Evolutionary conservation across 1,140 invertebrate species (phyloP), one percentile per base, ranked within the genome.

Genomic region (Amyelois transitella): DNA sequence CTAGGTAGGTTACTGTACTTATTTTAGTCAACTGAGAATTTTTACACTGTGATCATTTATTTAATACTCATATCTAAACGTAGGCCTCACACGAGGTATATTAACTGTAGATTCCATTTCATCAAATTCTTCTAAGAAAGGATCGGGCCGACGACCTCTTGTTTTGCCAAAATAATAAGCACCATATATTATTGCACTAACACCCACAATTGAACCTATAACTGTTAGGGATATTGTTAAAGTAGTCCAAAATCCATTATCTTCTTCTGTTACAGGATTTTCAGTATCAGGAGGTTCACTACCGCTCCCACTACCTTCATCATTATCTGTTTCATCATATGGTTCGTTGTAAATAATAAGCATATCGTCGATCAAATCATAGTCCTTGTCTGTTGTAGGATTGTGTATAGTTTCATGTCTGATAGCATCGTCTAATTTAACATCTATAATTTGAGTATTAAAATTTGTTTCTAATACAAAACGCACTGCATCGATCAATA

Each of bases 141-240:
- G 10, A 32, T 1, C 10, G 2, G n/a, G n/a, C n/a, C 12, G 25
- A 18, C 10, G n/a, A 28, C 58, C 50, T 50, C 38, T 62, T 0
- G 52, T 55, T 56, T 68, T 71, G 6, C 75, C 75, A 6, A 57
- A 60, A 14, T 70, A 55, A 56, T 75, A 77, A 0, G 68, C 62
- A 18, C 62, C 55, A 19, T 68, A 51, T 1, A 53, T 43, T 18
- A 63, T 24, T 19, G 66, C 8, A n/a, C 43, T 17, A 17, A 72
- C 19, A 3, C 43, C 43, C 6, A 62, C 52, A 2, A 59, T 10
- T 8, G 58, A 47, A 7, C 50, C 64, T 6, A 74, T 60, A 4
- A 60, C 49, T 14, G 72, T 58, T 32, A 75, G 43, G n/a, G 62
- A 52, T 22, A 77, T 70, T 3, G 66, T 73, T 19, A 60, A 65